Base-by-base conservation (phyloP, 2,888 invertebrate species). In the Brenthis daphne region DNA sequence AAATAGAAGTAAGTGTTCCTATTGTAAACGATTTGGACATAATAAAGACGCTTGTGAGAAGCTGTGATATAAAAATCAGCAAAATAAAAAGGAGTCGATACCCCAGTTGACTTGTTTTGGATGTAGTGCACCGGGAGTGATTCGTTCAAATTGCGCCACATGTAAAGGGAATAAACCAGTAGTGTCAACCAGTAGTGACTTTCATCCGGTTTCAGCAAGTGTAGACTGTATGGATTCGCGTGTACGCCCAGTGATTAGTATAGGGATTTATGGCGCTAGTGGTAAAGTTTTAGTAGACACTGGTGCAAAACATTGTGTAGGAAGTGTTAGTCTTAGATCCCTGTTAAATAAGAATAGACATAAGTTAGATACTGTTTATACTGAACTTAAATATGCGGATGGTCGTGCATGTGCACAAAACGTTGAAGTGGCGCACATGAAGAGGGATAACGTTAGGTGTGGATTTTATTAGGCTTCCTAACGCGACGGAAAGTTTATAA, bases 261-360 rank as follows among this genome's bases (percentile, higher is more conserved):
- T 55, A 16, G 57, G 29, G 14, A 56, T 55, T 37, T 48, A 56
- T 47, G 66, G 64, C n/a, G 47, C 13, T 13, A 61, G 24, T 13
- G 68, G 68, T 20, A 68, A 57, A 5, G 64, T 56, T 2, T 51
- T 68, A 16, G 56, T 71, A 11, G 69, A 69, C 55, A 66, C 69
- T 2, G 69, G 66, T 8, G 72, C 72, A 1, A 72, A 72, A 24
- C 61, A 53, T 53, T 58, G 69, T 61, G 55, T 72, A 43, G 72
- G 68, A 4, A 68, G 72, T 50, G 57, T 56, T 50, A 63, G 65
- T 2, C 65, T 71, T 29, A 65, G 68, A 53, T 24, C 64, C 13
- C 51, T 67, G 12, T 58, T 70, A 24, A 20, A 4, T 20, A 56
- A 61, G 50, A 54, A 61, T 50, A 43, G 53, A 37, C 57, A 55